phyloP scores from a whole-genome alignment of 2,113 vertebrate species.

The Athene cunicularia region DNA sequence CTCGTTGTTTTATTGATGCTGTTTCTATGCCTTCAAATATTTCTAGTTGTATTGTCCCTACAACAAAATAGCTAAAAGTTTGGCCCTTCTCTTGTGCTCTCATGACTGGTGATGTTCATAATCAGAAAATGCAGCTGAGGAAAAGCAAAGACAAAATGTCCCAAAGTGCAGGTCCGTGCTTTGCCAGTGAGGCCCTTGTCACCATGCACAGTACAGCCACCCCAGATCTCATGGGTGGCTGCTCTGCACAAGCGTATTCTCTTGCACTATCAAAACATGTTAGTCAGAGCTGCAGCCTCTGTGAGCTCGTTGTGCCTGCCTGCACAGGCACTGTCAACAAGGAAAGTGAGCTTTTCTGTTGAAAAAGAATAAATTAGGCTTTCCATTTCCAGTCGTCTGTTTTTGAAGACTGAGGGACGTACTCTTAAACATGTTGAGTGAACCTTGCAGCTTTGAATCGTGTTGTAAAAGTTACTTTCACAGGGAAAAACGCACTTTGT shows the following conservation, averaged over 20 bases:
- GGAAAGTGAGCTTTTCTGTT: not conserved
- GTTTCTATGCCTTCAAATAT: not conserved
- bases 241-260: fast-evolving
- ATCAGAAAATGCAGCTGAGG: not conserved
- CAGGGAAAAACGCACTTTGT: not conserved
- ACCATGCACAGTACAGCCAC: fast-evolving
- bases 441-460: not conserved
- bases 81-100: not conserved
- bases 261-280: not conserved
- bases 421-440: not conserved
- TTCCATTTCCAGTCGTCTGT: not conserved
- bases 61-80: not conserved
- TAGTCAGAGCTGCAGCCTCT: not conserved
- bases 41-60: not conserved
- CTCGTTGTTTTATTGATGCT: not conserved
- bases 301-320: not conserved
- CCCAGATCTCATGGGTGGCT: not conserved
- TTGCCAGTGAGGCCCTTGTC: too few species aligned
- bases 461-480: not conserved
- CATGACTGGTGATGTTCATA: not conserved
- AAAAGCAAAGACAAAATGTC: not conserved
- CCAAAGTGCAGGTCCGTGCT: not conserved
- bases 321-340: not conserved
- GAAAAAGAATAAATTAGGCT: not conserved
- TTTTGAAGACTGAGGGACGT: not conserved